phyloP scores from a whole-genome alignment of 1,140 invertebrate species.

The Triops cancriformis region DNA sequence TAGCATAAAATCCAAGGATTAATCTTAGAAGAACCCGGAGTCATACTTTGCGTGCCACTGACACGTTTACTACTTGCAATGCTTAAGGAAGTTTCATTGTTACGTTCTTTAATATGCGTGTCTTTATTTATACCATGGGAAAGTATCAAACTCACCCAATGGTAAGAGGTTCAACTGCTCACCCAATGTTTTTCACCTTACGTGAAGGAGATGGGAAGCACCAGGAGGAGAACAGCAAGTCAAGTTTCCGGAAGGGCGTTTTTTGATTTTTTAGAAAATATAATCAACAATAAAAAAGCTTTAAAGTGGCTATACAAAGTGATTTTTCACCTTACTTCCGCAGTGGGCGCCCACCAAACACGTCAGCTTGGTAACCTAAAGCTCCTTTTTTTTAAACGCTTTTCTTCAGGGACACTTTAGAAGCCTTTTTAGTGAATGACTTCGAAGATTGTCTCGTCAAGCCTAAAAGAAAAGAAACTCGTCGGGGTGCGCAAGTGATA shows the following conservation, averaged over 20 bases:
- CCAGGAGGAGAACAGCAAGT: background rate
- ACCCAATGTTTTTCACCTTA: background rate
- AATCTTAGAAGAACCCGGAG: background rate
- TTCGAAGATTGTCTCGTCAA: background rate
- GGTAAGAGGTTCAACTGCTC: background rate
- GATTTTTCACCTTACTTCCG: slow-evolving; percentile 1
- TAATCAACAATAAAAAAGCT: background rate
- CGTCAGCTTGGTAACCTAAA: slow-evolving; percentile 1
- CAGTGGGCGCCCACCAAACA: background rate
- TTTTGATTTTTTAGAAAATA: too few species aligned
- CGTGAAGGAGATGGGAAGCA: background rate
- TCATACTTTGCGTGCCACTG: background rate
- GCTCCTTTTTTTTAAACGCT: background rate
- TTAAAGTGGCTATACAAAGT: background rate
- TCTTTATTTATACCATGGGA: slow-evolving; percentile 6
- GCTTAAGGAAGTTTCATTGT: background rate
- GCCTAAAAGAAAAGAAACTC: background rate
- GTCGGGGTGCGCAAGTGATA: background rate
- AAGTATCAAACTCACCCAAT: background rate
- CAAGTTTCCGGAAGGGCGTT: background rate
- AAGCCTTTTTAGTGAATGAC: background rate
- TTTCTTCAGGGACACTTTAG: background rate
- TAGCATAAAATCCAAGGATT: background rate
- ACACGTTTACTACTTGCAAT: too few species aligned
- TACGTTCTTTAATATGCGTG: background rate